Base-by-base conservation (phyloP, 2,113 vertebrate species). In the Macheiramphus alcinus region DNA sequence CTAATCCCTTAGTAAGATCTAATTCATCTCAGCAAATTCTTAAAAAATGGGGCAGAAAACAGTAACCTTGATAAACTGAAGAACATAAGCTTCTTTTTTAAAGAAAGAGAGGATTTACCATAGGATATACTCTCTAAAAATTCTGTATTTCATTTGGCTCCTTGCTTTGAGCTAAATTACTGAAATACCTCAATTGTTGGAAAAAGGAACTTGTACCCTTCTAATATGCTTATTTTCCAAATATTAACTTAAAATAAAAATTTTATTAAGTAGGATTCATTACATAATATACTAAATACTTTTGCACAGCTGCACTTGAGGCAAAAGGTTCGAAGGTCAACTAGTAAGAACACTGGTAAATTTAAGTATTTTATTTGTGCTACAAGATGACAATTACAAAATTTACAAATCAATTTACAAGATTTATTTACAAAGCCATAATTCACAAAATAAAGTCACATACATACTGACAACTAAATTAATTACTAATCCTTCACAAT, bases 1-100 rank as follows among this genome's bases (percentile, higher is more conserved):
- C 78, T 97, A 96, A 97, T 95, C 78, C 70, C 16, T 79, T 79
- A 68, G 56, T 75, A 95, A 89, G 65, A 80, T 74, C 95, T 94
- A 95, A 91, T 87, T 95, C 26, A 90, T 90, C 70, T 93, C 53
- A 70, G 73, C 7, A 91, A 91, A 76, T 91, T 93, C 95, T 96
- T 87, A n/a, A 79, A 88, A 95, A 94, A 89, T 2, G 2, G 66
- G 80, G 32, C 76, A 87, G 86, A 79, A 94, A 91, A 79, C 36
- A 86, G 72, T 68, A 95, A 87, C 72, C 65, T 87, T 81, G 83
- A 92, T 95, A 97, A 94, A 91, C 25, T 0, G 6, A 94, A 92
- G 90, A 94, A 84, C 56, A 45, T 89, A 95, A 94, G 95, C 96
- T 90, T 9, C 84, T 93, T 93, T 93, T 95, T 85, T 56, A 82